Evolutionary conservation across 1,140 invertebrate species (phyloP), one percentile per base, ranked within the genome.

Genomic region (Dysdera silvatica): DNA sequence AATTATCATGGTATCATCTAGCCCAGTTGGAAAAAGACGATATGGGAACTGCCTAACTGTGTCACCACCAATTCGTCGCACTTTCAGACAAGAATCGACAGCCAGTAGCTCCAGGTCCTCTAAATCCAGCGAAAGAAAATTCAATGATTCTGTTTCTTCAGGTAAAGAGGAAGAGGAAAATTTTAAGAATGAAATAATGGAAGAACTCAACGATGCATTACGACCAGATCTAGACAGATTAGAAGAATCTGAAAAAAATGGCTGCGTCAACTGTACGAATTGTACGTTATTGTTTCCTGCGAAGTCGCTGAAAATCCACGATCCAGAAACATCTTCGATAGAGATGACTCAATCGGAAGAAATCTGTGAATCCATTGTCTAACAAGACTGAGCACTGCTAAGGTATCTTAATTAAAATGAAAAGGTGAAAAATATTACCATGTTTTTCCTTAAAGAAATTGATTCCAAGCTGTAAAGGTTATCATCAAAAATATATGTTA

Each of bases 231-330:
- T 62, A 16, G 61, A 54, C 8, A 55, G 40, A 18, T 18, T 62
- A 8, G 52, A 47, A 18, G 61, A 52, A 43, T 28, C 28, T 10
- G 61, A 55, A 7, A 37, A 29, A 10, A 20, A 6, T 6, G 35
- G 35, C 8, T 62, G 61, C 28, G 49, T 61, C 12, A 53, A 53
- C 26, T 62, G 61, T 33, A 55, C 61, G 20, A 62, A 62, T 26
- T 62, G 61, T 28, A 62, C 35, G 4, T n/a, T 62, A 5, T n/a
- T 62, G 7, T 55, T 55, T 29, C 61, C 52, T 18, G 48, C 24
- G 5, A 52, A 26, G n/a, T 29, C n/a, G n/a, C n/a, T 23, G 20
- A 52, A 24, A 18, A 24, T 14, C 3, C 29, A 40, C 5, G 37
- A 37, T 28, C 26, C 32, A 16, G 28, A 24, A 20, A 61, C 58